Evolutionary conservation across 2,888 invertebrate species (phyloP).

Genomic region (Euzophera pinguis): DNA sequence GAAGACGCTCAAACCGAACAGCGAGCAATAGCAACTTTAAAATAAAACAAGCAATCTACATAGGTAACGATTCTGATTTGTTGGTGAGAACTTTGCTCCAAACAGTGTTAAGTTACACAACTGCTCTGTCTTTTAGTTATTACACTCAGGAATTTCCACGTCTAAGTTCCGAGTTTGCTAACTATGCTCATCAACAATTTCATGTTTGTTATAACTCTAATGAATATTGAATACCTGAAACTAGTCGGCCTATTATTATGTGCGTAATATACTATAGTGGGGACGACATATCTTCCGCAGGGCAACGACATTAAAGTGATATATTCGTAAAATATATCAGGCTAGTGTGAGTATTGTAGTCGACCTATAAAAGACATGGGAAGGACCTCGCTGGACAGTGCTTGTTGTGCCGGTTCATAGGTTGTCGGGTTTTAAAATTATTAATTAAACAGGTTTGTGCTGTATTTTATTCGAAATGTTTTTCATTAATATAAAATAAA

Average conservation of each 20-base stretch:
- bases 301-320: constrained; percentile 16
- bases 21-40: too few relatives aligned
- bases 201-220: constrained; percentile 46
- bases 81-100: background rate
- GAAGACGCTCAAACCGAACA: too few relatives aligned
- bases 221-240: constrained; percentile 54
- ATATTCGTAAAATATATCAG: constrained; percentile 17
- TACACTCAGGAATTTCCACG: constrained; percentile 28
- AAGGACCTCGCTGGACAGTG: constrained; percentile 54
- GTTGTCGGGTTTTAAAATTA: constrained; percentile 49
- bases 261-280: constrained; percentile 32
- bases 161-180: constrained; percentile 36
- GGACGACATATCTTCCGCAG: constrained; percentile 35
- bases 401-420: constrained; percentile 41
- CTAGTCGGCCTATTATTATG: constrained; percentile 31
- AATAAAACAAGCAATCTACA: background rate
- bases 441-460: constrained; percentile 47
- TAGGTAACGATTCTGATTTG: background rate
- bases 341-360: constrained; percentile 31
- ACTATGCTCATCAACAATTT: constrained; percentile 46
- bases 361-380: constrained; percentile 70
- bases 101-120: background rate
- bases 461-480: background rate
- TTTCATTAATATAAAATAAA: too few relatives aligned
- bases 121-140: constrained; percentile 9